Base-by-base conservation (phyloP, 2,888 invertebrate genomes). In the Morpho helenor region DNA sequence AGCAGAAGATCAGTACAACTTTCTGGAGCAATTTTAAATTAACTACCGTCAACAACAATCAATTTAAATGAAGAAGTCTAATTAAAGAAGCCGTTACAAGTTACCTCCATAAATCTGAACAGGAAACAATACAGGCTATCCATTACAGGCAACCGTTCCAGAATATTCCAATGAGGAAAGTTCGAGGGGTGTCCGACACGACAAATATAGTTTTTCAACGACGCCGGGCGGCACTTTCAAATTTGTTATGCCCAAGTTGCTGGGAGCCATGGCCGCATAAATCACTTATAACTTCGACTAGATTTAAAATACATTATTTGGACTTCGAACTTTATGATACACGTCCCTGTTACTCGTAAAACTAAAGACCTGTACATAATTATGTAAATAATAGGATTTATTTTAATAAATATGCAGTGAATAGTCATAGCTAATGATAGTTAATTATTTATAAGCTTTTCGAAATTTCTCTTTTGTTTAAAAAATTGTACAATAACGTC, bases 41-140 rank as follows among this genome's bases (percentile, higher is more conserved):
- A 31, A 79, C 77, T 76, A 75, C 80, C 84, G 85, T 87, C 85
- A 86, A 82, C 82, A 83, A 86, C 86, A 86, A 85, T 85, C 83
- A 87, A 88, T 86, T 87, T 87, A 82, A 83, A 79, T 84, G 79
- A 86, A 87, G 84, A 85, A 85, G 82, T 87, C 80, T 89, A 88
- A 89, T 90, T 88, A 87, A 88, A 88, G 87, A 87, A 87, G 87
- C 87, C 86, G 84, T 88, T 87, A 87, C 86, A 88, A 90, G 87
- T 89, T 87, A 84, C 87, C 85, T 84, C 87, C 85, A 89, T 90
- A 89, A 90, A 90, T 90, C 87, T 87, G 87, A 77, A 73, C 75
- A 73, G 77, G 76, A 80, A 87, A 87, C 88, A 89, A 87, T 88
- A 88, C 84, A 79, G 75, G 81, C 84, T 86, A 87, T 88, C 78